Base-by-base conservation (phyloP, 1,140 invertebrate genomes). In the Drosophila varians region DNA sequence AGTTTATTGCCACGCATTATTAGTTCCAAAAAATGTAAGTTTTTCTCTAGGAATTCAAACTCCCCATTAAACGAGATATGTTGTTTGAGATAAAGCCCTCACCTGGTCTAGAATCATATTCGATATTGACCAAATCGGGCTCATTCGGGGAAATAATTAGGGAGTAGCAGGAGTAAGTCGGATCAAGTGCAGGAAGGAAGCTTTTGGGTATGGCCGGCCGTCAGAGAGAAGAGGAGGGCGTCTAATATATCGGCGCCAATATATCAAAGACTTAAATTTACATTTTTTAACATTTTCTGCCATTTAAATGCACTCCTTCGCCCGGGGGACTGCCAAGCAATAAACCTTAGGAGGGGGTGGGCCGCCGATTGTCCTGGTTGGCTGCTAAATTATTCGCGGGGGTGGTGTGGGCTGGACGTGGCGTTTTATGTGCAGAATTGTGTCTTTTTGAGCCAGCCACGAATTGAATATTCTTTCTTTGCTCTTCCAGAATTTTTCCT, bases 211-310 rank as follows among this genome's bases (percentile, higher is more conserved):
- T 79, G 66, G 62, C 38, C 66, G 49, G 28, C 45, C 36, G 1
- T 8, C 34, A 43, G 25, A 26, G 38, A 56, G 52, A 46, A 49
- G 62, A 60, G 55, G 75, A n/a, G 68, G 78, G 79, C 79, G 54
- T 65, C 73, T 77, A 66, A 86, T 87, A 87, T 87, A 86, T 86
- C 62, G 80, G 54, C 74, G 73, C 76, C 57, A 75, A 86, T 86
- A 86, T 86, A 87, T 86, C 80, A 86, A 86, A 86, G 80, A 86
- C 80, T 86, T 86, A 86, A 87, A 86, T 87, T 86, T 87, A 82
- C 82, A 86, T 86, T 86, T 86, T 86, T 86, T 87, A 82, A 86
- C 87, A 86, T 86, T 86, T 87, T 80, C 82, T 86, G 82, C 82
- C 73, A 86, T 86, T 86, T 86, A 86, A 86, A 86, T 86, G 82